These are phyloP conservation scores for Rissa tridactyla DNA, from an alignment of 2,113 vertebrate genomes.

Conservation along the genomic window DNA sequence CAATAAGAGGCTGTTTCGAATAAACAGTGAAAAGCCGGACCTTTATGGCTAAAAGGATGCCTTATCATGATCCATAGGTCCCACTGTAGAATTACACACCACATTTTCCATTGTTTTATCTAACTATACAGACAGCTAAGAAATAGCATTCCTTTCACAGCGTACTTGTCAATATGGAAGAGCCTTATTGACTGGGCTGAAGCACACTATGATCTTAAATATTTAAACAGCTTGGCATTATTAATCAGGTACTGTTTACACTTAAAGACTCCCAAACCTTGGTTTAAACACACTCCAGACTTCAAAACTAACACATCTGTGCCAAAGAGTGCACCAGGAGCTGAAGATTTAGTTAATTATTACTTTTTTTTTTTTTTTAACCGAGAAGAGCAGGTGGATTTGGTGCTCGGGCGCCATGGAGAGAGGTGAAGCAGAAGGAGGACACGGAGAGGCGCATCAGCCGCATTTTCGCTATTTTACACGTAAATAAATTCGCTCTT, in stretches of 20 bases:
- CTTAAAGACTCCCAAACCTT: background rate
- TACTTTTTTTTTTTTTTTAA: background rate
- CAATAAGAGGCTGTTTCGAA: background rate
- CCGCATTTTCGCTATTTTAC: background rate
- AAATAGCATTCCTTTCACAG: background rate
- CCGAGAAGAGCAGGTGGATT: background rate
- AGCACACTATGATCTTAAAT: background rate
- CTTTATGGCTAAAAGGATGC: background rate
- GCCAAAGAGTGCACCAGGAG: background rate
- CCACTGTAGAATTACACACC: background rate
- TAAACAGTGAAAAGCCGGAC: background rate
- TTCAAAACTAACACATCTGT: background rate
- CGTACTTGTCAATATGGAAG: background rate
- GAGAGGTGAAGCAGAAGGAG: background rate
- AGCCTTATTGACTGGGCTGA: background rate
- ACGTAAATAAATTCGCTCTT: background rate
- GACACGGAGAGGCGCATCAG: background rate
- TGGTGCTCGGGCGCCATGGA: background rate
- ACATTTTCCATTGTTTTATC: background rate
- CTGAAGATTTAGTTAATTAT: background rate
- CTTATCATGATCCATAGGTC: background rate
- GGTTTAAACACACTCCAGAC: background rate
- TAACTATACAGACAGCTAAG: background rate
- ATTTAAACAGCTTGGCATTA: conserved; percentile 1
- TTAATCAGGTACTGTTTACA: conserved; percentile 1